Evolutionary conservation across 2,888 invertebrate genomes (phyloP).

Genomic region (Mythimna impura): DNA sequence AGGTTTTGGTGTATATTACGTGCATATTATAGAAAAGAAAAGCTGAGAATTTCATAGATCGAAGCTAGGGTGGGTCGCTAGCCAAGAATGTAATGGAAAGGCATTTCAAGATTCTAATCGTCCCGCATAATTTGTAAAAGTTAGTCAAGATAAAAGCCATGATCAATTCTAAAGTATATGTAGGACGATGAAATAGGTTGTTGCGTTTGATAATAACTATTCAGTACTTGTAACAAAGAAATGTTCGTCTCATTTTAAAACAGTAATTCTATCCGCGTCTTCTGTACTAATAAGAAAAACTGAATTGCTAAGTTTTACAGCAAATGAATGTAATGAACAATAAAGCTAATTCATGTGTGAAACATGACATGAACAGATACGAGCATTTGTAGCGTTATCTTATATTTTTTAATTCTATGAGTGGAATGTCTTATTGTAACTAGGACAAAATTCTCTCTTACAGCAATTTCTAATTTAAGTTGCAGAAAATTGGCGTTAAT

Average conservation of each 20-base stretch:
- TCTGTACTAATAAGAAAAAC: slow-evolving; percentile 34
- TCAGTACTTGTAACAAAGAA: not conserved
- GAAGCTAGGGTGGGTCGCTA: too few species aligned
- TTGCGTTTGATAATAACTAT: too few species aligned
- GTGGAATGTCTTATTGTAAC: slow-evolving; percentile 33
- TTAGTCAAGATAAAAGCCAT: slow-evolving; percentile 11
- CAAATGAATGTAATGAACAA: slow-evolving; percentile 47
- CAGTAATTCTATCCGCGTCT: slow-evolving; percentile 32
- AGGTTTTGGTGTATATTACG: too few species aligned
- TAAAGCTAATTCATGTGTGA: slow-evolving; percentile 56
- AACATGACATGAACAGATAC: slow-evolving; percentile 49
- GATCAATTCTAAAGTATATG: not conserved
- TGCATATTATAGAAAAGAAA: too few species aligned
- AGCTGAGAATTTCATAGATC: too few species aligned
- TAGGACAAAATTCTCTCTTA: slow-evolving; percentile 36
- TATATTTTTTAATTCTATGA: slow-evolving; percentile 28
- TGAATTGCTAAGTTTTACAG: slow-evolving; percentile 34
- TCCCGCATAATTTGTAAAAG: slow-evolving; percentile 11
- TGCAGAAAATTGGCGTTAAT: slow-evolving; percentile 50
- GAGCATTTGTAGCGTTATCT: slow-evolving; percentile 41
- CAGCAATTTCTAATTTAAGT: slow-evolving; percentile 44
- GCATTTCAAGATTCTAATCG: slow-evolving; percentile 7
- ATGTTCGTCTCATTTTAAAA: slow-evolving; percentile 22
- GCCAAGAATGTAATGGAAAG: not conserved
- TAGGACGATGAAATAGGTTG: not conserved